These are phyloP conservation scores for Pogoniulus pusillus DNA, from an alignment of 2,797 vertebrate genomes.

Conservation along the genomic window DNA sequence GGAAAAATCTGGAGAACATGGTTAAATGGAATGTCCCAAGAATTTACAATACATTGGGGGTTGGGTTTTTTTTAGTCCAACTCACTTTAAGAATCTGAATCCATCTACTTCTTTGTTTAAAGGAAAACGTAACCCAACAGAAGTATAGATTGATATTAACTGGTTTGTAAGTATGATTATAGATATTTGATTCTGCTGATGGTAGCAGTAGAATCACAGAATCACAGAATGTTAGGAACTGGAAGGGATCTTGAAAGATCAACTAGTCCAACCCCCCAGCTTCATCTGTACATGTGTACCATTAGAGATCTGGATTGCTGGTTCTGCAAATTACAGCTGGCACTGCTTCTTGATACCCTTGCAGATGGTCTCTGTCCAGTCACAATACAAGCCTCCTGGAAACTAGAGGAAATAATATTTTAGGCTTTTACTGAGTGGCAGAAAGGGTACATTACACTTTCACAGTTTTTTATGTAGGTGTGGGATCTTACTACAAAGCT, in stretches of 20 bases:
- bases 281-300: not conserved
- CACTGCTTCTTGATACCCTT: not conserved
- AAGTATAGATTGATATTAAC: not conserved
- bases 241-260: too few species aligned
- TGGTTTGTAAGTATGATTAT: not conserved
- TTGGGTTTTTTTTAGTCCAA: not conserved
- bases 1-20: not conserved
- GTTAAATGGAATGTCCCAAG: constrained; percentile 35
- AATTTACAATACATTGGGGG: not conserved
- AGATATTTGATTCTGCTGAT: not conserved
- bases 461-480: not conserved
- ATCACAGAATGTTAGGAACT: too few species aligned
- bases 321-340: not conserved
- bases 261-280: not conserved
- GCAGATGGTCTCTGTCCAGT: not conserved
- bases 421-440: constrained; percentile 7
- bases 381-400: not conserved
- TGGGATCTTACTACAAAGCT: not conserved
- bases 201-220: not conserved
- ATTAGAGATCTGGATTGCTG: not conserved
- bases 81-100: constrained; percentile 2
- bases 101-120: constrained; percentile 4
- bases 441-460: not conserved
- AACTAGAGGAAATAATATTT: not conserved
- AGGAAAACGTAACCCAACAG: not conserved